These are phyloP conservation scores for Hoplias malabaricus DNA, from an alignment of 2,113 vertebrate genomes.

Conservation along the genomic window DNA sequence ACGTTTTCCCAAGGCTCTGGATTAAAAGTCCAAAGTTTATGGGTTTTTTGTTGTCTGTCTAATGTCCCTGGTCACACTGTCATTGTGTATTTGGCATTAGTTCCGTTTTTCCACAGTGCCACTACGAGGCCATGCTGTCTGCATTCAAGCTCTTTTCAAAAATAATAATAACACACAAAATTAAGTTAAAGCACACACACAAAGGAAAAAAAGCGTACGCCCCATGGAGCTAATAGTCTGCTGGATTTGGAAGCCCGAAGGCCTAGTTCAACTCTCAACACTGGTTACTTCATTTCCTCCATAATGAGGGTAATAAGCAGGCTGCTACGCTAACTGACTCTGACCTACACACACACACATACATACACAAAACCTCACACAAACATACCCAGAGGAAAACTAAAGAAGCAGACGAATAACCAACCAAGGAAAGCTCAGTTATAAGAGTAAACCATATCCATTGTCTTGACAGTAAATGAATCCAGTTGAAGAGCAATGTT, in stretches of 20 bases:
- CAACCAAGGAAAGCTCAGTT: background rate
- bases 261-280: slow-evolving; percentile 42
- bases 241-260: slow-evolving; percentile 18
- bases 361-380: slow-evolving; percentile 17
- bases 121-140: background rate
- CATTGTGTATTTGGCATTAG: background rate
- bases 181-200: background rate
- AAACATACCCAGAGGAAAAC: background rate
- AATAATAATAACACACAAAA: background rate
- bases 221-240: slow-evolving; percentile 28
- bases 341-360: slow-evolving; percentile 35
- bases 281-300: slow-evolving; percentile 73
- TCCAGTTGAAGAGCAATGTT: background rate
- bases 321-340: slow-evolving; percentile 52
- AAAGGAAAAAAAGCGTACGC: background rate
- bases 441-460: background rate
- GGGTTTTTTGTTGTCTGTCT: background rate
- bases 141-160: background rate
- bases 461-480: background rate
- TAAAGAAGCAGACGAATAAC: background rate
- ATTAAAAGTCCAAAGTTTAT: too few relatives aligned
- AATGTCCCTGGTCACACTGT: background rate
- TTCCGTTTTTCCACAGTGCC: background rate
- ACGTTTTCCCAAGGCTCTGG: too few relatives aligned
- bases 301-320: slow-evolving; percentile 67